Conservation (phyloP, 2,888 invertebrate species). For the Hypena proboscidalis region DNA sequence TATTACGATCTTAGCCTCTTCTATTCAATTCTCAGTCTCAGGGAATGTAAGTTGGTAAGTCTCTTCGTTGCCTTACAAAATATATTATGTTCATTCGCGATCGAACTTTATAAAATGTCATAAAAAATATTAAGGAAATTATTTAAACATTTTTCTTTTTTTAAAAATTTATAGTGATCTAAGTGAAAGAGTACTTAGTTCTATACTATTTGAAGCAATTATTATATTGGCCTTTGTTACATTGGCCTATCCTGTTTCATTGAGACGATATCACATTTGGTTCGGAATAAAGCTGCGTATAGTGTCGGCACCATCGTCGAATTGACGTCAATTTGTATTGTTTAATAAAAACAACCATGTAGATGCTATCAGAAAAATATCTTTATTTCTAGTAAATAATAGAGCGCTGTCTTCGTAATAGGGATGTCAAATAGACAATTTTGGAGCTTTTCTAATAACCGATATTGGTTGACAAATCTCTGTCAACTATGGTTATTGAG, state of each 20-base stretch:
- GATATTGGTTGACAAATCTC: too few species aligned
- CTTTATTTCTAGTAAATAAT: neutral
- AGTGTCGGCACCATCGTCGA: neutral
- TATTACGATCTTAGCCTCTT: constrained; percentile 75
- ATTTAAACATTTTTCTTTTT: constrained; percentile 50
- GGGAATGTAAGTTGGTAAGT: constrained; percentile 84
- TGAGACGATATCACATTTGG: constrained; percentile 24
- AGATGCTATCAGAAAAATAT: constrained; percentile 3
- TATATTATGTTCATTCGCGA: constrained; percentile 68
- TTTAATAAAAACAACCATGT: neutral
- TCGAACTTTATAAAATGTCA: constrained; percentile 67
- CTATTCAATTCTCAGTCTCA: constrained; percentile 78
- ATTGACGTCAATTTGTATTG: neutral
- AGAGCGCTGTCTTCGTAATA: too few species aligned
- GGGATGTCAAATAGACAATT: too few species aligned
- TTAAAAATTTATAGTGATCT: constrained; percentile 53
- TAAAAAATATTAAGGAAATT: constrained; percentile 80
- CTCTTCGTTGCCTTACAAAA: constrained; percentile 83
- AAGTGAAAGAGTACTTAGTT: constrained; percentile 60
- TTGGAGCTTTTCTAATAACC: too few species aligned
- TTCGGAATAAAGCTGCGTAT: neutral
- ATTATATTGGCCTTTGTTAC: constrained; percentile 50
- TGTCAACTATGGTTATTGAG: too few species aligned
- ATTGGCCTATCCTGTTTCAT: constrained; percentile 50
- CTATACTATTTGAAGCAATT: constrained; percentile 73